These are phyloP conservation scores for Tipula helvola DNA, from an alignment of 2,888 invertebrate species.

Conservation along the genomic window DNA sequence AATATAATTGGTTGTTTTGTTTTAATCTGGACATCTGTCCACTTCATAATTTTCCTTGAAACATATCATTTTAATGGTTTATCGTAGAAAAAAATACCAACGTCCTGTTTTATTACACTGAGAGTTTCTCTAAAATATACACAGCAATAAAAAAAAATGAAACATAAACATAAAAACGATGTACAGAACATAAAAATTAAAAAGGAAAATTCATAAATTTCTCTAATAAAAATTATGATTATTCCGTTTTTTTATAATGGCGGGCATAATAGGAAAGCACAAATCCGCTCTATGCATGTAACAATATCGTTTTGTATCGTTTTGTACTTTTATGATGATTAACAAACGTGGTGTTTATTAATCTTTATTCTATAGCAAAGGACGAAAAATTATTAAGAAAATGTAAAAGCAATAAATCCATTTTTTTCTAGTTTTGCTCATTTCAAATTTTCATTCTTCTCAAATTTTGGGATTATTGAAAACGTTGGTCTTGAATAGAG, in stretches of 20 bases:
- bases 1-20: not conserved
- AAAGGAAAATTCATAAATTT: not conserved
- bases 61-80: not conserved
- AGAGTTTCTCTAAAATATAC: not conserved
- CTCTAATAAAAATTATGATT: not conserved
- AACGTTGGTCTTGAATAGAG: too few relatives aligned
- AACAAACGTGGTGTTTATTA: not conserved
- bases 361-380: not conserved
- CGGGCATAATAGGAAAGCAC: not conserved
- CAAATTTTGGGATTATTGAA: too few relatives aligned
- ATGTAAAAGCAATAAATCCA: not conserved
- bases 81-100: not conserved
- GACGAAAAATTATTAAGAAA: not conserved
- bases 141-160: not conserved
- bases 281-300: not conserved
- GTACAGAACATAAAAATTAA: not conserved
- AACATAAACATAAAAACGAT: not conserved
- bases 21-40: not conserved
- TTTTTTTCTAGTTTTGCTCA: not conserved
- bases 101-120: not conserved
- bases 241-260: not conserved
- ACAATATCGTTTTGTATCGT: not conserved
- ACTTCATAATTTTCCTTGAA: not conserved
- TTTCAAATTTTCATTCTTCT: too few relatives aligned
- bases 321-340: not conserved